These are phyloP conservation scores for Armadillidium nasatum DNA, from an alignment of 1,140 invertebrate species.

Conservation along the genomic window DNA sequence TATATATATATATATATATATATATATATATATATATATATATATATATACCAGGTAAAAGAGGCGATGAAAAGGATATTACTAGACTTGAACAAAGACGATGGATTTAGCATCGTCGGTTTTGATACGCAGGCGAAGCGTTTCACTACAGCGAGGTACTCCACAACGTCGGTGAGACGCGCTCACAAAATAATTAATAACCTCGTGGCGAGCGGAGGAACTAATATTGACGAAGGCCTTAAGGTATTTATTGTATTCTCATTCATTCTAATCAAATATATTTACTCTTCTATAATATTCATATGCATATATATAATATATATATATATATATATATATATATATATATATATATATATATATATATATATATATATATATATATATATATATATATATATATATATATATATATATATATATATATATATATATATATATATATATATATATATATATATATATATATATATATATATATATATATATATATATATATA, in stretches of 20 bases:
- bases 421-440: too few species aligned
- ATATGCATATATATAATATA: constrained; percentile 6
- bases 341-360: constrained; percentile 1
- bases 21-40: constrained; percentile 16
- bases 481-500: too few species aligned
- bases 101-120: constrained; percentile 40
- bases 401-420: too few species aligned
- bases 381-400: constrained; percentile 5
- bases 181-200: constrained; percentile 40
- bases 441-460: too few species aligned
- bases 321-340: neutral
- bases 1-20: neutral
- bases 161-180: constrained; percentile 26
- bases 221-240: constrained; percentile 39
- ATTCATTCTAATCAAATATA: neutral
- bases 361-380: constrained; percentile 26
- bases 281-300: neutral
- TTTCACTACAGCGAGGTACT: constrained; percentile 32
- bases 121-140: constrained; percentile 29
- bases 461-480: too few species aligned
- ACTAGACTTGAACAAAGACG: constrained; percentile 35
- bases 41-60: constrained; percentile 37
- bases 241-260: constrained; percentile 29
- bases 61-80: constrained; percentile 38
- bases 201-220: constrained; percentile 34